phyloP scores from a whole-genome alignment of 2,888 invertebrate species.

The Leucoptera coffeella region DNA sequence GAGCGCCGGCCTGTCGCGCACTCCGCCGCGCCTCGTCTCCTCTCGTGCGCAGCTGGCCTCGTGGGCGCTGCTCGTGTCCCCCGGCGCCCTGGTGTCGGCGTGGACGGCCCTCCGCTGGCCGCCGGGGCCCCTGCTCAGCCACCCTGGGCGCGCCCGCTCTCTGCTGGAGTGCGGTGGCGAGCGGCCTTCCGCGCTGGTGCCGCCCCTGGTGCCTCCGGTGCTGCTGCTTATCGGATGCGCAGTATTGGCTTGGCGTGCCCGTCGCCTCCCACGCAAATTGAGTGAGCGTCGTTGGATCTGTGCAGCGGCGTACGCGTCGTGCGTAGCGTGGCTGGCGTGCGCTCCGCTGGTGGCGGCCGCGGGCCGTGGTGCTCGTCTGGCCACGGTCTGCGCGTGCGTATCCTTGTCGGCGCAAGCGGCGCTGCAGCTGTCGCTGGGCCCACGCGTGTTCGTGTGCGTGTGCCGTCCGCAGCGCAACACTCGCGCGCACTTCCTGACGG shows the following conservation, averaged over 20 bases:
- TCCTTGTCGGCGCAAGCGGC: conserved; percentile 69
- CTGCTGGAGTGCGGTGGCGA: conserved; percentile 55
- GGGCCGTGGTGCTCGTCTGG: conserved; percentile 35
- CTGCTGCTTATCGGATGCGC: conserved; percentile 68
- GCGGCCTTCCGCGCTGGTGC: conserved; percentile 44
- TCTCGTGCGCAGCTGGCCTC: conserved; percentile 52
- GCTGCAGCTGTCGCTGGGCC: conserved; percentile 66
- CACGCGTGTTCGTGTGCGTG: conserved; percentile 71
- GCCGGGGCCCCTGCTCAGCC: conserved; percentile 47
- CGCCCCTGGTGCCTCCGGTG: conserved; percentile 66
- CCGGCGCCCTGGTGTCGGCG: conserved; percentile 41
- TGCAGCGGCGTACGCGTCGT: conserved; percentile 76
- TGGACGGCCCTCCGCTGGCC: conserved; percentile 43
- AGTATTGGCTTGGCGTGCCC: conserved; percentile 68
- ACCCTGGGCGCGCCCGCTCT: conserved; percentile 43
- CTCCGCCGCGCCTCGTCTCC: conserved; percentile 13
- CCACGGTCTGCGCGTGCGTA: conserved; percentile 56
- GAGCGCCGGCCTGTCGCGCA: conserved; percentile 18
- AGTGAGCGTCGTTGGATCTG: conserved; percentile 72
- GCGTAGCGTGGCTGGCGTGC: conserved; percentile 74
- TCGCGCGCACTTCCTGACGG: conserved; percentile 66
- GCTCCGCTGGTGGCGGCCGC: conserved; percentile 58
- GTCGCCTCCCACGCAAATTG: conserved; percentile 77
- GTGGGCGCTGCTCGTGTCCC: conserved; percentile 18
- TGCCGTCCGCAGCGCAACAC: conserved; percentile 72